Evolutionary conservation across 2,888 invertebrate genomes (phyloP), one percentile per base, ranked within the genome.

Genomic region (Acanthacorydalis orientalis): DNA sequence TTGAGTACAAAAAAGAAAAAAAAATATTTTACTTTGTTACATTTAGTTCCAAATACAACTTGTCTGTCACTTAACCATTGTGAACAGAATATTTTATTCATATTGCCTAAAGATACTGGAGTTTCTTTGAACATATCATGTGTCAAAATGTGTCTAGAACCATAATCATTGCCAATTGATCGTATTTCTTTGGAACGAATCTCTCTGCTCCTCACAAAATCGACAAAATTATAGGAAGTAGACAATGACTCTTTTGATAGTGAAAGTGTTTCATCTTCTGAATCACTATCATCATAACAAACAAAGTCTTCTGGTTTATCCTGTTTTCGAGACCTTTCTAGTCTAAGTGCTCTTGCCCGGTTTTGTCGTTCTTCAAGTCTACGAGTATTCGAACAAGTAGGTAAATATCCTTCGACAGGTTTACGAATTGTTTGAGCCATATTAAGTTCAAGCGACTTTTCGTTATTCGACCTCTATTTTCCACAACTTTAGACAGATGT

Each of bases 31-130:
- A 88, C 87, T 78, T 91, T 92, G 69, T 95, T 95, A 68, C 96
- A 95, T 67, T 96, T 96, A 45, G 95, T 95, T 47, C 95, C 96
- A 64, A 93, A 91, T 16, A 93, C 90, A 49, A 96, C 86, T 70
- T 93, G 92, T 57, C 90, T 76, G 67, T 91, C 89, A 55, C 89
- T 90, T 37, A 96, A 73, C 95, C 96, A 96, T 64, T 92, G 85
- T 0, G 93, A 91, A 63, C 93, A 91, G 71, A 95, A 96, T 50
- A 89, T 88, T 68, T 90, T 90, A 67, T 90, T 90, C 74, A 89
- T 83, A 64, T 83, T 86, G 54, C 83, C 85, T 52, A 90, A 72
- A 60, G 76, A 79, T 59, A 90, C 78, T 9, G 87, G 79, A 16
- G 84, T 83, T 67, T 90, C 90, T 56, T 83, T 80, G 59, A 88